A percentile compares a stretch with the other conserved stretches of the same genome.
phyloP scores from a whole-genome alignment of 2,888 invertebrate species.

The Hoplodrina ambigua region DNA sequence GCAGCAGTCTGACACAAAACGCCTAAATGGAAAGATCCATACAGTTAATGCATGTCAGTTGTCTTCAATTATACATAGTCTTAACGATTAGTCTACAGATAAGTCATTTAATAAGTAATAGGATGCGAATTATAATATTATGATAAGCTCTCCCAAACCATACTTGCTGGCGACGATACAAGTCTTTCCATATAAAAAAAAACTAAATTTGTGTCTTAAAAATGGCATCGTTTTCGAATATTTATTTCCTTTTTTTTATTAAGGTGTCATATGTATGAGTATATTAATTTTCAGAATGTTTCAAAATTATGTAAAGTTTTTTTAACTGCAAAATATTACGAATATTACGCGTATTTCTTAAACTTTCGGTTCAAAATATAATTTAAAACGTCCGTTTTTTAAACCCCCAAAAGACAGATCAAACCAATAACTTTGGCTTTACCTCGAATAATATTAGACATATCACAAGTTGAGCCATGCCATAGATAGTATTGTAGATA shows the following conservation, averaged over 20 bases:
- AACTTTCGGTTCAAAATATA: background rate
- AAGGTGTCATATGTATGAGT: background rate
- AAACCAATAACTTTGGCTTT: conserved; percentile 38
- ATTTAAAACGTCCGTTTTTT: background rate
- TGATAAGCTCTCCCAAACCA: conserved; percentile 6
- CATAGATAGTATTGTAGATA: conserved; percentile 41
- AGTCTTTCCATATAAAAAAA: background rate
- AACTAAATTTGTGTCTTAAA: background rate
- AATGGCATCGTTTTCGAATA: background rate
- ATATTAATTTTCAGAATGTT: background rate
- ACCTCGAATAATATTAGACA: conserved; percentile 67
- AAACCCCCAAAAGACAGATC: conserved; percentile 64
- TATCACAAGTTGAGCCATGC: conserved; percentile 51
- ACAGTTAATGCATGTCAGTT: conserved; percentile 37
- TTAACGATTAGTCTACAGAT: conserved; percentile 49
- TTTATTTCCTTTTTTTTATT: background rate
- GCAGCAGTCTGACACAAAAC: no score
- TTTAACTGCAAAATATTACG: background rate
- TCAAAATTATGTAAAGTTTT: background rate
- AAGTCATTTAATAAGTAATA: conserved; percentile 47
- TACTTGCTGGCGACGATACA: conserved; percentile 13
- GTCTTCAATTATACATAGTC: conserved; percentile 41
- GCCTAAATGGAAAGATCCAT: background rate
- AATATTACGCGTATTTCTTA: background rate
- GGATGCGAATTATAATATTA: background rate